Evolutionary conservation across 2,797 vertebrate genomes (phyloP), one percentile per base, ranked within the genome.

Genomic region (Protosalanx chinensis): DNA sequence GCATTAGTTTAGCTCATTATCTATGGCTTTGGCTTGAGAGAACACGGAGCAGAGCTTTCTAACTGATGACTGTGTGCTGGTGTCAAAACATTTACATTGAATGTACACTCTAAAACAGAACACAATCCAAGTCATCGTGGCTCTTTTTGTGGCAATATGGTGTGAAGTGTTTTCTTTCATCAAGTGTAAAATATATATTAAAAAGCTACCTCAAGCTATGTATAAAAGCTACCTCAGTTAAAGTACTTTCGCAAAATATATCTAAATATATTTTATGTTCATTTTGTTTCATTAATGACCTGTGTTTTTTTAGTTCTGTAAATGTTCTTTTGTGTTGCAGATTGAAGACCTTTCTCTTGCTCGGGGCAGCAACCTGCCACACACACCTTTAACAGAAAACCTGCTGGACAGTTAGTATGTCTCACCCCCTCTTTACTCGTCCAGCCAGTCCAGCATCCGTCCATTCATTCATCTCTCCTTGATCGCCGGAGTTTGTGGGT

Each of bases 51-150:
- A 58, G 60, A 33, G 7, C 3, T 62, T 74, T 57, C n/a, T 66
- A 56, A 60, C 59, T 68, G 65, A 73, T 67, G 65, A 79, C 58
- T 73, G 20, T 64, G 76, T 63, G 56, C 68, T 51, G 53, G 59
- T 67, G 71, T 77, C 33, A 67, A 64, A 76, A 3, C 7, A 60
- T 18, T 35, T 41, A 37, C n/a, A 76, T 73, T 60, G 70, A 75
- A 61, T 63, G 58, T 41, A 49, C 75, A 78, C 18, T 56, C 18
- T 18, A 56, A 13, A 46, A 46, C 7, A 46, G 41, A 46, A 46
- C 41, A 46, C 41, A 46, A 46, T 46, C 41, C 8, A 46, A 46
- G 7, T 12, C 41, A 46, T 46, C 41, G 3, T 46, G 41, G 41
- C 41, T 46, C 41, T 46, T 12, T 41, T 46, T 46, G 7, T 2